Conservation (phyloP, 2,888 invertebrate species). For the Meliscaeva auricollis region DNA sequence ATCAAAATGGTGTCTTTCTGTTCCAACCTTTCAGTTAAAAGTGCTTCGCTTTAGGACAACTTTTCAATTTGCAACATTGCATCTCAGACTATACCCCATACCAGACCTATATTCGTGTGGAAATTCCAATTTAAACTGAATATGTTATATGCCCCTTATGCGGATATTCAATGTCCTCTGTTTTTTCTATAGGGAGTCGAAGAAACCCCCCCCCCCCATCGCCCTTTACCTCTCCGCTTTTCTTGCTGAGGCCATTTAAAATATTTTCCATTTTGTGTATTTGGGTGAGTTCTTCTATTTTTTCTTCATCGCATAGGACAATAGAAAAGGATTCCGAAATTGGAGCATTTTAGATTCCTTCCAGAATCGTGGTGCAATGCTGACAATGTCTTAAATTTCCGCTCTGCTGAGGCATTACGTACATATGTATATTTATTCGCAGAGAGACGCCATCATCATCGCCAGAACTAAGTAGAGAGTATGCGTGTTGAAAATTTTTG, state of each 20-base stretch:
- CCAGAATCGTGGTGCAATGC: conserved; percentile 55
- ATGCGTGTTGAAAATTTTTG: not conserved
- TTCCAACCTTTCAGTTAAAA: not conserved
- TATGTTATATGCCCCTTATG: conserved; percentile 21
- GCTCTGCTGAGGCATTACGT: conserved; percentile 28
- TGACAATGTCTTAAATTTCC: conserved; percentile 54
- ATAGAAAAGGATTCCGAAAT: conserved; percentile 28
- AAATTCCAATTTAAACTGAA: conserved; percentile 52
- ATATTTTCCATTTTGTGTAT: conserved; percentile 31
- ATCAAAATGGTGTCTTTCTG: too few relatives aligned
- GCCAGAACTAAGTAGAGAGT: conserved; percentile 24
- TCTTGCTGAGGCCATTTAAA: conserved; percentile 19
- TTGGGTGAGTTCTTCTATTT: conserved; percentile 23
- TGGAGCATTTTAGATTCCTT: conserved; percentile 43
- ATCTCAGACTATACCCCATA: not conserved
- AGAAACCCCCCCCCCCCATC: too few relatives aligned
- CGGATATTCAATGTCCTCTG: conserved; percentile 51
- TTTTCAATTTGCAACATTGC: not conserved
- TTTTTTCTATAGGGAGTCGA: not conserved
- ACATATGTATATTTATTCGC: conserved; percentile 11
- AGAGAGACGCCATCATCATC: not conserved
- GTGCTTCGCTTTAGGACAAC: too few relatives aligned
- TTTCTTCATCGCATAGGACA: not conserved
- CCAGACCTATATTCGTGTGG: not conserved
- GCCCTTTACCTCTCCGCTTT: not conserved